phyloP scores from a whole-genome alignment of 2,797 vertebrate species.

The Anabas testudineus region DNA sequence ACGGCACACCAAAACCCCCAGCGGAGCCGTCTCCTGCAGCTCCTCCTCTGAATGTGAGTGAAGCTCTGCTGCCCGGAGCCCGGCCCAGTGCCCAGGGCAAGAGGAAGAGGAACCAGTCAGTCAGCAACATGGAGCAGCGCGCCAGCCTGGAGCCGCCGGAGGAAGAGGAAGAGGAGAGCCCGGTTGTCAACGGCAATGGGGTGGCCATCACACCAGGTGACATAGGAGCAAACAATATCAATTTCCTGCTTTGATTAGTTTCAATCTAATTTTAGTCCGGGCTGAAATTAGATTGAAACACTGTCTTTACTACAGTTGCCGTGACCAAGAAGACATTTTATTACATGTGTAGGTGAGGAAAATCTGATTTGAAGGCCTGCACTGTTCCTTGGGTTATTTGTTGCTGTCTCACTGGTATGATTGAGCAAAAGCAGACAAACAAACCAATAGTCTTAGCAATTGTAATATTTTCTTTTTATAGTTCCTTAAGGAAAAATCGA shows the following conservation, averaged over 20 bases:
- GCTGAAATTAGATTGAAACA: conserved; percentile 30
- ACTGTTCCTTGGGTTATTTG: conserved; percentile 21
- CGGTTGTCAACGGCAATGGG: conserved; percentile 95
- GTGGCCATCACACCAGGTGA: conserved; percentile 95
- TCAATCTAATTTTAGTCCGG: conserved; percentile 3
- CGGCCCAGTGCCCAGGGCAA: conserved; percentile 98
- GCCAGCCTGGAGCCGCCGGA: conserved; percentile 92
- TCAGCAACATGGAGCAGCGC: conserved; percentile 99
- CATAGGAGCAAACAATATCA: conserved; percentile 9
- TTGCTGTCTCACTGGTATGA: conserved; percentile 28
- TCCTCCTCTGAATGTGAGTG: conserved; percentile 97
- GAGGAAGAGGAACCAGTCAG: conserved; percentile 98
- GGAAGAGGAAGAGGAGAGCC: conserved; percentile 93
- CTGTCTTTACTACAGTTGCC: conserved; percentile 4
- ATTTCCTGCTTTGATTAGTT: conserved; percentile 28
- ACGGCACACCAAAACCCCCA: conserved; percentile 99
- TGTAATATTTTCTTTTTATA: conserved; percentile 29
- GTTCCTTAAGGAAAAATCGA: conserved; percentile 23
- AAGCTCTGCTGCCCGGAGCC: conserved; percentile 96
- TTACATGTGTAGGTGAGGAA: conserved; percentile 21
- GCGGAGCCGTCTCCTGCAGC: conserved; percentile 94
- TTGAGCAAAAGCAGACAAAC: conserved; percentile 45
- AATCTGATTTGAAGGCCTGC: conserved; percentile 20
- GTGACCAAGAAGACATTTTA: conserved; percentile 19
- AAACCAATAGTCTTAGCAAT: conserved; percentile 18